Evolutionary conservation across 2,113 vertebrate genomes (phyloP).

Genomic region (Vidua macroura): DNA sequence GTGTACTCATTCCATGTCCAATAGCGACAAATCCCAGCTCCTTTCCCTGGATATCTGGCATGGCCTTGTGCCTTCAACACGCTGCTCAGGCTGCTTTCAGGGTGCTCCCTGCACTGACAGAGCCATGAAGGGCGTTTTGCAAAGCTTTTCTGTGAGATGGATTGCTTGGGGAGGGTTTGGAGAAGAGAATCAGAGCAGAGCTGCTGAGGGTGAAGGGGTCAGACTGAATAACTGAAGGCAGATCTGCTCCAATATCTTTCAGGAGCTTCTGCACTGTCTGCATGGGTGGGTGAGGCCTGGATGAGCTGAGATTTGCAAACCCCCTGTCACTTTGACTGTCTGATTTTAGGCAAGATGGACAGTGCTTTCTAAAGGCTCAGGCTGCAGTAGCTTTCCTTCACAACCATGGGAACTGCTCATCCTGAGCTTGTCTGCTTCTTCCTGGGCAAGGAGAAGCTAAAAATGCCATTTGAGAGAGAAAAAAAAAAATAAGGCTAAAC

Average conservation of each 20-base stretch:
- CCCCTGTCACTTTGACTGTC: not conserved
- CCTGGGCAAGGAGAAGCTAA: not conserved
- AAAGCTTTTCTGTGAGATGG: not conserved
- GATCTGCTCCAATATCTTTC: not conserved
- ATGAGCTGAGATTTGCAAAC: not conserved
- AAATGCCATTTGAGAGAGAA: not conserved
- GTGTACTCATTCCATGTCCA: too few species aligned
- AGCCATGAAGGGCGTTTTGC: not conserved
- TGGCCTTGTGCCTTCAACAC: not conserved
- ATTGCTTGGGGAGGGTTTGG: not conserved
- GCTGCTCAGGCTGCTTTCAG: not conserved
- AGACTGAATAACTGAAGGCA: not conserved
- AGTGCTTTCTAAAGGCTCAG: not conserved
- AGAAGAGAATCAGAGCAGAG: not conserved
- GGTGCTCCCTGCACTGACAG: not conserved
- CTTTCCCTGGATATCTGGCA: not conserved
- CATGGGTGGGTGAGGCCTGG: not conserved
- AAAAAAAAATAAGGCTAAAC: not conserved
- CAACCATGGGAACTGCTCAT: accelerated
- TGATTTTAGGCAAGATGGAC: not conserved
- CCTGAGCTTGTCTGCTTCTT: not conserved
- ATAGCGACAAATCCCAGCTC: not conserved
- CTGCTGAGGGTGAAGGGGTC: not conserved
- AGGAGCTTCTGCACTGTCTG: not conserved
- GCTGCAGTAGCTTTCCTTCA: not conserved